phyloP scores from a whole-genome alignment of 2,888 invertebrate species.

The Schizotus pectinicornis region DNA sequence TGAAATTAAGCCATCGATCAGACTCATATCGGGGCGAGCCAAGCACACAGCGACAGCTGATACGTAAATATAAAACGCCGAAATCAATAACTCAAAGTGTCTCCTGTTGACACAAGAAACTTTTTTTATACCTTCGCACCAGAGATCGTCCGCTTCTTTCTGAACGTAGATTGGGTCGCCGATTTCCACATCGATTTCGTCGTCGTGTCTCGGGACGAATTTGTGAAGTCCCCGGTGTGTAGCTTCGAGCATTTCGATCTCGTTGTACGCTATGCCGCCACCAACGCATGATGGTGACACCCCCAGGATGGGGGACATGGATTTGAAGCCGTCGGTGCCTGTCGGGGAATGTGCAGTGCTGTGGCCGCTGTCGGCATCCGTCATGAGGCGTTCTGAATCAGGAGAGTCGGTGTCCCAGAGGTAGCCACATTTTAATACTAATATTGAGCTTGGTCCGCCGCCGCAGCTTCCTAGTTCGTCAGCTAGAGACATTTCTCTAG shows the following conservation, averaged over 20 bases:
- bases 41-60: not conserved
- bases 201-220: slow-evolving; percentile 93
- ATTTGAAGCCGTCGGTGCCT: slow-evolving; percentile 79
- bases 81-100: not conserved
- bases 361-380: slow-evolving; percentile 85
- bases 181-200: slow-evolving; percentile 96
- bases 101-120: not conserved
- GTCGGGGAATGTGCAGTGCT: slow-evolving; percentile 89
- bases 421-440: slow-evolving; percentile 77
- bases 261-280: slow-evolving; percentile 77
- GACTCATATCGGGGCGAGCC: not conserved
- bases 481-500: slow-evolving; percentile 71
- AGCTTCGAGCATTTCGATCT: slow-evolving; percentile 73
- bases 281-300: slow-evolving; percentile 70
- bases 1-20: slow-evolving; percentile 54
- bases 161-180: slow-evolving; percentile 97
- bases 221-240: slow-evolving; percentile 96
- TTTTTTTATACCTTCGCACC: slow-evolving; percentile 86
- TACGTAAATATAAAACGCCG: not conserved
- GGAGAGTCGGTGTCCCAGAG: slow-evolving; percentile 84
- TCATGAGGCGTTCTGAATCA: slow-evolving; percentile 83
- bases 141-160: slow-evolving; percentile 94
- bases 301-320: slow-evolving; percentile 71
- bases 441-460: slow-evolving; percentile 62
- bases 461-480: slow-evolving; percentile 67